Evolutionary conservation across 2,797 vertebrate genomes (phyloP).

Genomic region (Alca torda): DNA sequence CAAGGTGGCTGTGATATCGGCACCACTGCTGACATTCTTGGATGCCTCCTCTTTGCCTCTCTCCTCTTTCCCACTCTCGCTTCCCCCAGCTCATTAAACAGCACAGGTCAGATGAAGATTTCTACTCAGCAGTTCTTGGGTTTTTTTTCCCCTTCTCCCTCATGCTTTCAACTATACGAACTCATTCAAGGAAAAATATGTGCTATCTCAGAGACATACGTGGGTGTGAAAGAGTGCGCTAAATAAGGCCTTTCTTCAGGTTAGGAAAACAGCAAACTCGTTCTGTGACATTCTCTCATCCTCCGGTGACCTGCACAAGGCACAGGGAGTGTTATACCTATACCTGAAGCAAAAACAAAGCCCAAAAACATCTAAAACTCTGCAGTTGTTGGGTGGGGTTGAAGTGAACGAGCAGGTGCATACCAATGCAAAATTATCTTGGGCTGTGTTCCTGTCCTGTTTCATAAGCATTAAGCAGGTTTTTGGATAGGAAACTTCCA

Average conservation of each 20-base stretch:
- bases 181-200: background rate
- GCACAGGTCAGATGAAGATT: background rate
- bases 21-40: background rate
- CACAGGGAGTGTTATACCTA: conserved; percentile 15
- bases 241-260: conserved; percentile 6
- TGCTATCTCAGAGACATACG: background rate
- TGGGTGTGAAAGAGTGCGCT: background rate
- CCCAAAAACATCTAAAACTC: conserved; percentile 18
- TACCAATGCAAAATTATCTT: conserved; percentile 38
- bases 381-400: conserved; percentile 5
- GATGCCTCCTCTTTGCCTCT: background rate
- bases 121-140: background rate
- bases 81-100: background rate
- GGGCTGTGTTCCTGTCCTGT: background rate
- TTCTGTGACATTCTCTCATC: conserved; percentile 64
- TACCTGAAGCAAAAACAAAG: conserved; percentile 56
- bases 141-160: background rate
- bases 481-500: background rate
- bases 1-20: background rate
- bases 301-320: background rate
- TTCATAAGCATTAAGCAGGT: background rate
- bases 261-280: conserved; percentile 39
- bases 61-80: background rate
- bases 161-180: background rate
- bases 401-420: conserved; percentile 25